These are phyloP conservation scores for Caretta caretta DNA, from an alignment of 2,113 vertebrate species.

Conservation along the genomic window DNA sequence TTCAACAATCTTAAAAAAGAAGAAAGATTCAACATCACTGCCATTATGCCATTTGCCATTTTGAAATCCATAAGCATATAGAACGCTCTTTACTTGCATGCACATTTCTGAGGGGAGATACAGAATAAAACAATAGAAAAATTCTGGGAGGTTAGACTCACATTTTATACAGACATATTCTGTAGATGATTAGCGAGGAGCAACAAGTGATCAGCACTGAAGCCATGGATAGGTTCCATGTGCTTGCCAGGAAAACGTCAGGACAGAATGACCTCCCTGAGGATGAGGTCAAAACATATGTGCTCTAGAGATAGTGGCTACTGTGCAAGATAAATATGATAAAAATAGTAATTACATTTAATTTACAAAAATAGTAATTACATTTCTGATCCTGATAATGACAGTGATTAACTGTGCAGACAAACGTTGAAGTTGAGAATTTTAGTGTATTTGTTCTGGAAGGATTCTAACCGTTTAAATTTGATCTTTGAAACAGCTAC, in stretches of 20 bases:
- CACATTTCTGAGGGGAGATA: not conserved
- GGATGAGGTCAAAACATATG: not conserved
- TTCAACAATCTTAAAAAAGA: not conserved
- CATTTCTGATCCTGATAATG: not conserved
- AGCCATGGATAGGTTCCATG: not conserved
- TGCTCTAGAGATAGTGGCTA: not conserved
- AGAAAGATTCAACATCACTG: not conserved
- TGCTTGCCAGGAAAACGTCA: not conserved
- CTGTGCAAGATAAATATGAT: not conserved
- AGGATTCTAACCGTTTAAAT: not conserved
- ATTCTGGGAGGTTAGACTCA: not conserved
- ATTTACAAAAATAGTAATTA: not conserved
- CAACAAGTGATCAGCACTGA: not conserved
- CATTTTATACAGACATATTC: not conserved
- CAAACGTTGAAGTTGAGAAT: not conserved
- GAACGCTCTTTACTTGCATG: not conserved
- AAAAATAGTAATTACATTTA: not conserved
- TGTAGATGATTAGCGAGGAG: not conserved
- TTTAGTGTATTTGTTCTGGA: not conserved
- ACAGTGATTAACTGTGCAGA: not conserved
- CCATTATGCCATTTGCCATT: too few relatives aligned
- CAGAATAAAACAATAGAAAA: not conserved
- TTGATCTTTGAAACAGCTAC: not conserved
- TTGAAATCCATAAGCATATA: not conserved
- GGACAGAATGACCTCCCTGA: not conserved